Percentiles rank a stretch among this genome's conserved stretches.
phyloP scores from a whole-genome alignment of 2,888 invertebrate species.

The Tridacna crocea region DNA sequence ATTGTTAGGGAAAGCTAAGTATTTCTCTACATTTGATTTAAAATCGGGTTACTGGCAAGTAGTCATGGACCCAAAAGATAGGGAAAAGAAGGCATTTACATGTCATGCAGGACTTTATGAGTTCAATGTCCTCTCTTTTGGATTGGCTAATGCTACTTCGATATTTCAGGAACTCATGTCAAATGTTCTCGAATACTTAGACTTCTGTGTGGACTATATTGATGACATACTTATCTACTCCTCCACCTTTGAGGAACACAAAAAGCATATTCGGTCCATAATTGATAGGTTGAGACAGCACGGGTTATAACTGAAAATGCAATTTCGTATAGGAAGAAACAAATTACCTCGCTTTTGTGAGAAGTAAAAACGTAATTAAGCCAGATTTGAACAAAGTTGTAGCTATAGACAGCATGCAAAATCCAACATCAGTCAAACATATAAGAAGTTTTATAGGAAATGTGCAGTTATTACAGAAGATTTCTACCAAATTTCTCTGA shows the following conservation, averaged over 20 bases:
- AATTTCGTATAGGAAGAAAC: slow-evolving; percentile 38
- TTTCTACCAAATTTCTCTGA: slow-evolving; percentile 45
- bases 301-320: slow-evolving; percentile 42
- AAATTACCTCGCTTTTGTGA: slow-evolving; percentile 41
- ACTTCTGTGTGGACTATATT: background rate
- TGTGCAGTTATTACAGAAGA: slow-evolving; percentile 43
- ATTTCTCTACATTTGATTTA: background rate
- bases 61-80: background rate
- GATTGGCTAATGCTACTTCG: background rate
- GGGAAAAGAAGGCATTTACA: background rate
- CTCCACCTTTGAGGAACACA: background rate
- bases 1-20: background rate
- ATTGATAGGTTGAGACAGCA: slow-evolving; percentile 18
- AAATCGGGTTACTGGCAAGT: background rate
- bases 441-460: slow-evolving; percentile 40
- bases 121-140: background rate
- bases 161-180: background rate
- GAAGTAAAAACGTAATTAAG: slow-evolving; percentile 36
- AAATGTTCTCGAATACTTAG: background rate
- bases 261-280: background rate
- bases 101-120: background rate
- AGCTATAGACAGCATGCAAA: slow-evolving; percentile 24
- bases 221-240: slow-evolving; percentile 4
- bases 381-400: slow-evolving; percentile 42
- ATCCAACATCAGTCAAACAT: slow-evolving; percentile 35